Conservation (phyloP, 1,140 invertebrate genomes). For the Cotesia glomerata region DNA sequence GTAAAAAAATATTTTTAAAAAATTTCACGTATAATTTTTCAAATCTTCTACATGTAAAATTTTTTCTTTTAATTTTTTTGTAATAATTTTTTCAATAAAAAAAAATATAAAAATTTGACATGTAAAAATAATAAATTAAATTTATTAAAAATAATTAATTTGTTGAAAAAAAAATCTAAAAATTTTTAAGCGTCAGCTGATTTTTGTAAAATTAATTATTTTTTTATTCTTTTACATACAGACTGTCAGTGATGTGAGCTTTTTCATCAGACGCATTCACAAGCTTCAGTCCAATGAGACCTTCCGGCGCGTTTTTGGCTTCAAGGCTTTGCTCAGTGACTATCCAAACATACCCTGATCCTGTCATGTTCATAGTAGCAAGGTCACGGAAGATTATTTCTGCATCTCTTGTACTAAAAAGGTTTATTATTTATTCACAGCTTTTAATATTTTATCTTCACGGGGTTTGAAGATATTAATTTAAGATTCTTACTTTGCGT, state of each 20-base stretch:
- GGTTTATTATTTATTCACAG: neutral
- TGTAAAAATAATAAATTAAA: no score
- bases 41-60: no score
- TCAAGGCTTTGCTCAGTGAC: slow-evolving; percentile 93
- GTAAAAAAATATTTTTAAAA: no score
- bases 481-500: slow-evolving; percentile 77
- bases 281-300: slow-evolving; percentile 84
- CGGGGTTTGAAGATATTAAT: neutral
- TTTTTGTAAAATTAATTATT: neutral
- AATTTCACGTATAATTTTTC: no score
- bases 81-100: no score
- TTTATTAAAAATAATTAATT: no score
- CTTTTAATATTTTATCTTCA: neutral
- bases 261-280: slow-evolving; percentile 89
- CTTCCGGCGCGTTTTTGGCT: slow-evolving; percentile 85
- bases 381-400: slow-evolving; percentile 90
- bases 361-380: slow-evolving; percentile 85
- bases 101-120: no score
- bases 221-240: slow-evolving; percentile 67
- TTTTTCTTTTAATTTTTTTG: no score
- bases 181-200: no score
- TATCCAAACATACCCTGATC: slow-evolving; percentile 93
- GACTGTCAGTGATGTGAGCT: slow-evolving; percentile 85
- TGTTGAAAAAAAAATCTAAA: no score
- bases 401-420: slow-evolving; percentile 83